phyloP scores from a whole-genome alignment of 2,113 vertebrate genomes.

The Bufo bufo region DNA sequence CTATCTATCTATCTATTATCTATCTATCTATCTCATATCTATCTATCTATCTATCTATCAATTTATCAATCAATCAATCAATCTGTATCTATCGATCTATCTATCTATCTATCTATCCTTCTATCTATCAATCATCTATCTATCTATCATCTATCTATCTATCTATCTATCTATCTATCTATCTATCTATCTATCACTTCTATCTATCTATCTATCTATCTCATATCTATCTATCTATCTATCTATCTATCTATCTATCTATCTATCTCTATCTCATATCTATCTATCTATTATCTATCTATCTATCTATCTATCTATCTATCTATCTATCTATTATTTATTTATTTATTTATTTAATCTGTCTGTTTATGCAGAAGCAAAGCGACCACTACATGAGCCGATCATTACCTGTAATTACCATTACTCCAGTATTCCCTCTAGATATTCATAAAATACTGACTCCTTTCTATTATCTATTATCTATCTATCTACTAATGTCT shows the following conservation, averaged over 20 bases:
- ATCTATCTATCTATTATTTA: no score
- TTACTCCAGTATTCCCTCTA: neutral
- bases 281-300: no score
- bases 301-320: no score
- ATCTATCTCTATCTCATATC: neutral
- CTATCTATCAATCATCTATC: no score
- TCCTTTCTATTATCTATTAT: neutral
- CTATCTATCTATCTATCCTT: no score
- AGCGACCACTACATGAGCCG: neutral
- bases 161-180: neutral
- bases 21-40: no score
- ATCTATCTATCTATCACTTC: constrained; percentile 24
- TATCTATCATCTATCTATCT: no score
- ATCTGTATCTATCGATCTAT: no score
- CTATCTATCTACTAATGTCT: neutral
- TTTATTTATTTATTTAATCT: neutral
- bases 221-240: no score
- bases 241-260: no score
- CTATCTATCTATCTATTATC: neutral
- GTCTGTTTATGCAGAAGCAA: constrained; percentile 13
- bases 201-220: neutral
- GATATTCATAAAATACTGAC: neutral
- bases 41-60: no score
- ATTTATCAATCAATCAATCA: no score
- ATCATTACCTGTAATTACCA: neutral